phyloP scores from a whole-genome alignment of 2,797 vertebrate species.

The Tangara arthus region DNA sequence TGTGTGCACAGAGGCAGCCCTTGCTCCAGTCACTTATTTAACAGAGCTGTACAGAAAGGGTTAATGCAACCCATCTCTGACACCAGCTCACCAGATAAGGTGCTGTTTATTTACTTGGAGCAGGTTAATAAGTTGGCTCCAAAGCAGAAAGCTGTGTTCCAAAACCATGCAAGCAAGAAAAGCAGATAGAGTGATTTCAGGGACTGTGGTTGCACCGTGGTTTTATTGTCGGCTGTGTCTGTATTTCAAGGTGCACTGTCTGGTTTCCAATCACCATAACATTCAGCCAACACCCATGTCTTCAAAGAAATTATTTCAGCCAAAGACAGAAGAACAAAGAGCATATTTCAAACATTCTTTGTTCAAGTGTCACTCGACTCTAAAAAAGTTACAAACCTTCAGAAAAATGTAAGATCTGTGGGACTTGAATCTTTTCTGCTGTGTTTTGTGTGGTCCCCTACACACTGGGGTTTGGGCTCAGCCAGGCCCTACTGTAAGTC shows the following conservation, averaged over 20 bases:
- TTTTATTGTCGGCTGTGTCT: neutral
- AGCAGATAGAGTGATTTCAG: neutral
- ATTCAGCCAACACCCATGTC: neutral
- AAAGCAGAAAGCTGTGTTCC: neutral
- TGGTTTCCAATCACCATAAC: neutral
- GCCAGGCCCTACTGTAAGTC: neutral
- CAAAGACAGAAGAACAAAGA: neutral
- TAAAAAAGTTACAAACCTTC: neutral
- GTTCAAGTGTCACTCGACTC: neutral
- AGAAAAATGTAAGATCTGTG: neutral
- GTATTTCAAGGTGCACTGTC: neutral
- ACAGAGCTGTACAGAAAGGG: neutral
- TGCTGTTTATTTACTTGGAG: neutral
- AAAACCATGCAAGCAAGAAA: neutral
- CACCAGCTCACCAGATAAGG: neutral
- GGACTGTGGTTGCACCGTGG: neutral
- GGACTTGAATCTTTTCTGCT: neutral
- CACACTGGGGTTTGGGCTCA: neutral
- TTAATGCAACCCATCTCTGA: neutral
- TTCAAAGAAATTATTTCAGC: constrained; percentile 5
- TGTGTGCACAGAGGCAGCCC: neutral
- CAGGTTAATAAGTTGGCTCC: neutral
- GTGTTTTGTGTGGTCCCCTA: neutral
- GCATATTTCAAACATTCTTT: neutral
- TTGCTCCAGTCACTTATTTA: neutral